Evolutionary conservation across 2,888 invertebrate species (phyloP).

Genomic region (Patella caerulea): DNA sequence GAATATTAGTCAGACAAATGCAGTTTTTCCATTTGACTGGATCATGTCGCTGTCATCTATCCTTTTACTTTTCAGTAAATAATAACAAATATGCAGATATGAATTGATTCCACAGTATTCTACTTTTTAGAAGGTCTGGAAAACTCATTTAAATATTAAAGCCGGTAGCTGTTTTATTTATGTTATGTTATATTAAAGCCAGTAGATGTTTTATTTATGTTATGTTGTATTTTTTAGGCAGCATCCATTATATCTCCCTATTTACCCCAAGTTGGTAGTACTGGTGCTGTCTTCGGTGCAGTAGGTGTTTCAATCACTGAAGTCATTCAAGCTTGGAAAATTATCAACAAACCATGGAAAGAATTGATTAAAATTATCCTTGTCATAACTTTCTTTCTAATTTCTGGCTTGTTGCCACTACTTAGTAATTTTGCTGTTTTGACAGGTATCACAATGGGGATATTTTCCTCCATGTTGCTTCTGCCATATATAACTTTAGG

Average conservation of each 20-base stretch:
- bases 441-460: conserved; percentile 51
- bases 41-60: too few relatives aligned
- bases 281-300: conserved; percentile 53
- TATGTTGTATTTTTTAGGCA: conserved; percentile 40
- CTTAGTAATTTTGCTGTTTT: conserved; percentile 51
- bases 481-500: conserved; percentile 61
- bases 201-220: too few relatives aligned
- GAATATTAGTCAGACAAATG: too few relatives aligned
- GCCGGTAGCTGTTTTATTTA: too few relatives aligned
- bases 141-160: too few relatives aligned
- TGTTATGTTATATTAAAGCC: too few relatives aligned
- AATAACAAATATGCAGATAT: too few relatives aligned
- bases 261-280: conserved; percentile 51
- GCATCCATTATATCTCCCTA: conserved; percentile 48
- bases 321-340: conserved; percentile 55
- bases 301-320: conserved; percentile 53
- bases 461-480: conserved; percentile 47
- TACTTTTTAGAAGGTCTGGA: too few relatives aligned
- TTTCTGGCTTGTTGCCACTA: conserved; percentile 52
- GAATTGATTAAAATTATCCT: conserved; percentile 45
- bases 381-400: conserved; percentile 38
- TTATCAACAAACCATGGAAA: conserved; percentile 42
- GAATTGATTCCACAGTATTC: too few relatives aligned
- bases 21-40: too few relatives aligned
- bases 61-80: too few relatives aligned